Evolutionary conservation across 2,113 vertebrate species (phyloP).

Genomic region (Miniopterus natalensis): DNA sequence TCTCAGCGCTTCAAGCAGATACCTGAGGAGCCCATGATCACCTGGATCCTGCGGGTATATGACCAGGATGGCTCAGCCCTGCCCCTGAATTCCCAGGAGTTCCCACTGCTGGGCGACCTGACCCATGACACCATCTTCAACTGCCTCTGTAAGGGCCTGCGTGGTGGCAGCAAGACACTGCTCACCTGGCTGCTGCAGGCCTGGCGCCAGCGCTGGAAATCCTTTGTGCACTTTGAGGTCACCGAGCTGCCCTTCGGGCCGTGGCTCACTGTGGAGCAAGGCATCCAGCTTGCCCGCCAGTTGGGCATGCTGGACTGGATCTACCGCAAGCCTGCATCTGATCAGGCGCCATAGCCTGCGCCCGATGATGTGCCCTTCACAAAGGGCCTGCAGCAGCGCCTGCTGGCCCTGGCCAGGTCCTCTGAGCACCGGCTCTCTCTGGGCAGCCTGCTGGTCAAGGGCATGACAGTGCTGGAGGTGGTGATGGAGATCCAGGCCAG

Average conservation of each 20-base stretch:
- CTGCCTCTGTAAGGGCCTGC: background rate
- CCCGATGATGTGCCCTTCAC: conserved; percentile 44
- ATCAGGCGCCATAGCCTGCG: fast-evolving
- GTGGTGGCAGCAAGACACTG: background rate
- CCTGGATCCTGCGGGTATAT: conserved; percentile 2
- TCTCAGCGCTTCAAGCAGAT: background rate
- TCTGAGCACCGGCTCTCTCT: background rate
- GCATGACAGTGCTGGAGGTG: background rate
- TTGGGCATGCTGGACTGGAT: conserved; percentile 48
- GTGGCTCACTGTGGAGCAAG: conserved; percentile 22
- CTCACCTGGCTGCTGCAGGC: conserved; percentile 42
- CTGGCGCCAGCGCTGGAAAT: conserved; percentile 40
- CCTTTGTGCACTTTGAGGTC: background rate
- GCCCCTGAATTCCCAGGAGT: background rate
- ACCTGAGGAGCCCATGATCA: background rate
- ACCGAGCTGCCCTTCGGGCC: conserved; percentile 39
- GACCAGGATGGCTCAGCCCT: background rate
- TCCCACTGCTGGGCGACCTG: background rate
- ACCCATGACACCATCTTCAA: background rate
- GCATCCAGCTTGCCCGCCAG: background rate
- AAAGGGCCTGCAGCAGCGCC: background rate
- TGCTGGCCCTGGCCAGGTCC: background rate
- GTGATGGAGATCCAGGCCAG: conserved; percentile 7
- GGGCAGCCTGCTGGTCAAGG: conserved; percentile 32
- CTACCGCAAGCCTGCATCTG: fast-evolving